Conservation (phyloP, 2,888 invertebrate species). For the Deroplatys truncata region DNA sequence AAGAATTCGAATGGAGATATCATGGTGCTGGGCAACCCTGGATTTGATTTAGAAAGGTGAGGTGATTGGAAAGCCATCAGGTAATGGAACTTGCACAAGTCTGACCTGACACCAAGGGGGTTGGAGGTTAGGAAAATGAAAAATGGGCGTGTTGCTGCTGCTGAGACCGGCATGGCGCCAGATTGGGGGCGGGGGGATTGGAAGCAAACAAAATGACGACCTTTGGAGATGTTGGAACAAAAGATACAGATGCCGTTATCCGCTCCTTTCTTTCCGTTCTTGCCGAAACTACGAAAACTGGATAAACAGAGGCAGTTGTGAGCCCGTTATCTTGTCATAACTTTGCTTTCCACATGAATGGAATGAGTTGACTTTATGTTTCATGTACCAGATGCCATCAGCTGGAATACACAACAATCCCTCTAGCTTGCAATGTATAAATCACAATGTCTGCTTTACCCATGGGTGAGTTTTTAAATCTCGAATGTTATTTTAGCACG, state of each 20-base stretch:
- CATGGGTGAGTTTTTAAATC: too few species aligned
- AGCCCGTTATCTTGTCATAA: background rate
- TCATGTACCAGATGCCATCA: too few species aligned
- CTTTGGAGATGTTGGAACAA: background rate
- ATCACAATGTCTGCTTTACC: too few species aligned
- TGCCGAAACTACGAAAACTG: background rate
- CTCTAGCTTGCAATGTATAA: too few species aligned
- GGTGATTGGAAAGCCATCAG: conserved; percentile 44
- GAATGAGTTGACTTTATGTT: background rate
- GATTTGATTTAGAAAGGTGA: conserved; percentile 1
- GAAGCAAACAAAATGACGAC: background rate
- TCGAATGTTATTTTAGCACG: too few species aligned
- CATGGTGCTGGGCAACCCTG: background rate
- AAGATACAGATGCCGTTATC: background rate
- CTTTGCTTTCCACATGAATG: background rate
- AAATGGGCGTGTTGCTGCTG: conserved; percentile 16
- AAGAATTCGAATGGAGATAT: too few species aligned
- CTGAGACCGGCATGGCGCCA: conserved; percentile 13
- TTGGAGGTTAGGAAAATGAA: conserved; percentile 15
- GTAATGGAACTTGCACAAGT: conserved; percentile 34
- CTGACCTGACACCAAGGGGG: conserved; percentile 17
- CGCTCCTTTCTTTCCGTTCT: background rate
- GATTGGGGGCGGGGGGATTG: background rate
- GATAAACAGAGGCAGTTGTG: background rate
- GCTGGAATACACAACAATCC: too few species aligned